Base-by-base conservation (phyloP, 2,113 vertebrate genomes). In the Seriola rivoliana region DNA sequence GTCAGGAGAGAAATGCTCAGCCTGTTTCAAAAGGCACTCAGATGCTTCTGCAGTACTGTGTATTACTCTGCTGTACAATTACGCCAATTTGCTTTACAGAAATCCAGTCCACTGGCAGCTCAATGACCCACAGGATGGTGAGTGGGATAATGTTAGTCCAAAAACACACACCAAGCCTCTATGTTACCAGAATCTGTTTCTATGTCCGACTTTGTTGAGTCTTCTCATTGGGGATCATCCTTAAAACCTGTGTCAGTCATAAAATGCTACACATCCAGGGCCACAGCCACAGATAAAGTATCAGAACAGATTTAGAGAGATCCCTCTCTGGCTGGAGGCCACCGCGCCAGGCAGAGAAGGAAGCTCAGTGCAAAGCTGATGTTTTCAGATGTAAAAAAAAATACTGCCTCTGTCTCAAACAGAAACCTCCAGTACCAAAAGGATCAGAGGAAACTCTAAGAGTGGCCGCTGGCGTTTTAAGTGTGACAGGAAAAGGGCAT, bases 301-400 rank as follows among this genome's bases (percentile, higher is more conserved):
- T 71, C 83, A 76, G 76, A 44, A 25, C 59, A 79, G 69, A 89
- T 92, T 93, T 79, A 75, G 67, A 55, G 79, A 79, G 71, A 88
- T 86, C 25, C 23, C 63, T 19, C 44, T 80, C 73, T 90, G 82
- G 78, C 57, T 70, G 29, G 40, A 65, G 68, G 75, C 84, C 83
- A 75, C 23, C 48, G 67, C 64, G 71, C 83, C 13, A 16, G 25
- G 48, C 17, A 38, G 46, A 34, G 57, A 2, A 29, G 34, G 12
- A n/a, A 19, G 67, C 25, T 76, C 62, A 36, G 38, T n/a, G 52
- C 67, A 74, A 79, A 89, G 75, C 75, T 46, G 40, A 81, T 68
- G 84, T 84, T 89, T 90, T 85, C n/a, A 84, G 48, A 83, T 46
- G 62, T 74, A 8, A 77, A 58, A 71, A 58, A 57, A 60, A 60